Percentiles rank a stretch among this genome's conserved stretches.
Evolutionary conservation across 2,113 vertebrate genomes (phyloP).

Genomic region (Coregonus clupeaformis): DNA sequence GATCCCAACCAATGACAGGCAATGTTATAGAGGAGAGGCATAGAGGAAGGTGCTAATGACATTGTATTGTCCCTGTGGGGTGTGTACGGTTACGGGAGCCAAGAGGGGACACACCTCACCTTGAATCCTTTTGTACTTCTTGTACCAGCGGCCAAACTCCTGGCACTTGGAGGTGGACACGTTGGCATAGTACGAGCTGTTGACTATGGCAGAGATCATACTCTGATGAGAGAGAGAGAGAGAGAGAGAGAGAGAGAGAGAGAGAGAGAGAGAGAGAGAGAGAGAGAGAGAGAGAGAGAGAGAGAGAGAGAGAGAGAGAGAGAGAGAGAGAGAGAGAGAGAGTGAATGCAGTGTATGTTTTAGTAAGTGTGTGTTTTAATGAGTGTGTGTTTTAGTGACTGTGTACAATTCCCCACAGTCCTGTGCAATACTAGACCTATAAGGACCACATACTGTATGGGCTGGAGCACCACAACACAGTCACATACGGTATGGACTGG

Average conservation of each 20-base stretch:
- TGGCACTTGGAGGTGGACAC: constrained; percentile 93
- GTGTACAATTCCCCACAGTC: too few species aligned
- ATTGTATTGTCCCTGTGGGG: neutral
- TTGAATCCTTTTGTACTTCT: constrained; percentile 93
- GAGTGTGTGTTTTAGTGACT: constrained; percentile 44
- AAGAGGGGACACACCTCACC: constrained; percentile 68
- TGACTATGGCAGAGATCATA: constrained; percentile 95
- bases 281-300: neutral
- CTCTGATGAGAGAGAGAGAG: constrained; percentile 69
- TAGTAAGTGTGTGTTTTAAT: constrained; percentile 35
- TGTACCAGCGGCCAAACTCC: constrained; percentile 96
- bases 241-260: neutral
- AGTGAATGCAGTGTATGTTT: constrained; percentile 45
- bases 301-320: too few species aligned
- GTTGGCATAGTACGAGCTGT: constrained; percentile 93
- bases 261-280: neutral
- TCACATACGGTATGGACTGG: too few species aligned
- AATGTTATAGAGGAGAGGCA: neutral
- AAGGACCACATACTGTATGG: too few species aligned
- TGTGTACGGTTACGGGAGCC: neutral
- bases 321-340: too few species aligned
- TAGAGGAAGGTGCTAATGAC: neutral
- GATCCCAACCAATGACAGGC: neutral
- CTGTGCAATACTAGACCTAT: neutral
- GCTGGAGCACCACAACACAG: too few species aligned